Evolutionary conservation across 1,140 invertebrate species (phyloP), one percentile per base, ranked within the genome.

Genomic region (Tyrophagus putrescentiae): DNA sequence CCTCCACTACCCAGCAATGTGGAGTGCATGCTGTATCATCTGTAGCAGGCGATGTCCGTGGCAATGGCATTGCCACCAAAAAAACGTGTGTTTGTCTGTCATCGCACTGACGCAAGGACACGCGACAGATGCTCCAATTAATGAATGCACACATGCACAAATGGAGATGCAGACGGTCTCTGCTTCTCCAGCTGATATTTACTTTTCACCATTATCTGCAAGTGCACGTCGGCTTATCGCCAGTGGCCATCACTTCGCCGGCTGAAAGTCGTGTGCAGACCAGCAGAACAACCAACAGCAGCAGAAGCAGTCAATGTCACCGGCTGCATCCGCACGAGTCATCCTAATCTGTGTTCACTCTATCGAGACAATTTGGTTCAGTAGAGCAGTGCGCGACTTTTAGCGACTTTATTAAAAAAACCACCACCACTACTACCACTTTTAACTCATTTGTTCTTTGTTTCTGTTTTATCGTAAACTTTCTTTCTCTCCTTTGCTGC

Each of bases 121-220:
- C 45, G 45, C 45, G 45, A 48, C 45, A 48, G 45, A 48, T 48
- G 45, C 45, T 48, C 45, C 45, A 48, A 48, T 48, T 48, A 48
- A 48, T 48, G 23, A 6, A 48, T 21, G 13, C 21, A 48, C 31
- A 48, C 23, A 21, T 48, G 21, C 36, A 13, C 21, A 21, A 39
- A 21, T 13, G 36, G 13, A 21, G 21, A 39, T 39, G 36, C 13
- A 39, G 36, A 13, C 36, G 13, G 21, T 39, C 21, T 21, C 36
- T 13, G 45, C 21, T 21, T 6, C 23, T 48, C 45, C 45, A 7
- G 21, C 18, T 48, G 7, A 29, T 48, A n/a, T n/a, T n/a, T n/a
- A n/a, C n/a, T n/a, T n/a, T n/a, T n/a, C n/a, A n/a, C 31, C 45
- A 6, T 29, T 48, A 6, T 21, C 45, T 7, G 13, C 45, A 21